Evolutionary conservation across 1,140 invertebrate species (phyloP), one percentile per base, ranked within the genome.

Genomic region (Dendroctonus valens): DNA sequence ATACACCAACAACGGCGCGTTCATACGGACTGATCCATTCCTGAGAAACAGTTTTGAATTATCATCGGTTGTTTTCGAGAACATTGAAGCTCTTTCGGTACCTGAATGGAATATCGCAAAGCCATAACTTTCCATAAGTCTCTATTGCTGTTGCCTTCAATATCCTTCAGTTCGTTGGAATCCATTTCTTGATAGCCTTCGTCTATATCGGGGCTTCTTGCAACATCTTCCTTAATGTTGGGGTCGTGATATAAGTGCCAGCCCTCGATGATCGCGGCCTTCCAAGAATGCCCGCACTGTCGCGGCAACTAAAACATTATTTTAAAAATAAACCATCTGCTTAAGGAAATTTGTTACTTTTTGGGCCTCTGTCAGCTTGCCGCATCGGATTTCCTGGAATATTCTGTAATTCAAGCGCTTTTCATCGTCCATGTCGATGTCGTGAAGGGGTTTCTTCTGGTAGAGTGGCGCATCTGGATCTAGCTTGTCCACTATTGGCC

Each of bases 391-490:
- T 80, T 90, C 85, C n/a, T 81, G 80, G 73, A 93, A 93, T 42
- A 96, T 82, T 71, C 79, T 78, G 59, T 80, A 81, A 67, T 79
- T 82, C 2, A 97, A 78, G 70, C 90, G 83, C 62, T 83, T 81
- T 73, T 97, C 94, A 83, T 97, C 94, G 78, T 95, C 91, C 74
- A 83, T 84, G 78, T 98, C 96, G 54, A 97, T 81, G 75, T 94
- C 90, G 80, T 97, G 94, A 12, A 98, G 80, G 26, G 85, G 85
- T 75, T 85, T 88, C 14, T 87, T 87, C 74, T 96, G 87, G 63
- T 93, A 83, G 15, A 87, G 80, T 0, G 92, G 89, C 41, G 94
- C 94, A 87, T 98, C 96, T n/a, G 95, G 95, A 81, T 99, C 95
- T 71, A 98, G 80, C 69, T 86, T 85, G 9, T 87, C 85, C 0